Percentiles rank a stretch among this genome's conserved stretches.
Evolutionary conservation across 30 jellyfish, hydroid and myxozoan species (phyloP).

Genomic region (Nemopilema nomurai): DNA sequence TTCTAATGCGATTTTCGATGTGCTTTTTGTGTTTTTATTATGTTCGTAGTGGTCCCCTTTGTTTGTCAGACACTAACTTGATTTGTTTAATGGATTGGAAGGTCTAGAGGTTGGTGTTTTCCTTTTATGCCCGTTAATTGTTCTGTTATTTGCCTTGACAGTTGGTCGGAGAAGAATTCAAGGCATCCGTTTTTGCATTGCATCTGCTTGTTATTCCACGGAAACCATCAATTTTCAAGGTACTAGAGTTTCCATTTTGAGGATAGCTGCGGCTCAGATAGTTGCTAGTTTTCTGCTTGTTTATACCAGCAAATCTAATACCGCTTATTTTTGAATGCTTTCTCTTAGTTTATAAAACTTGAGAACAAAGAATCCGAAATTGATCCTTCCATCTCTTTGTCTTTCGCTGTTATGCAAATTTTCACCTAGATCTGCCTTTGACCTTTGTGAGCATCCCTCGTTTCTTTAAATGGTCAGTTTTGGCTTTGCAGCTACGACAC

Average conservation of each 20-base stretch:
- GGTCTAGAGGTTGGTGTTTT: neutral
- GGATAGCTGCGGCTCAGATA: neutral
- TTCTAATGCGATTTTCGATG: neutral
- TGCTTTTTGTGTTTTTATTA: neutral
- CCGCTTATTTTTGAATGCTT: neutral
- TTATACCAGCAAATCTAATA: neutral
- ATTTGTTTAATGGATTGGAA: neutral
- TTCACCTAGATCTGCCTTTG: neutral
- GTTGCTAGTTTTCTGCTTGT: neutral
- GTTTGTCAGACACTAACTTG: neutral
- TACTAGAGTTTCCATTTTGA: neutral
- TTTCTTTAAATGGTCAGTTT: neutral
- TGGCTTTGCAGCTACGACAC: neutral
- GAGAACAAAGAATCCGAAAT: slow-evolving; percentile 7
- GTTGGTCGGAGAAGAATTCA: neutral
- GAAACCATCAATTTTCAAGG: neutral
- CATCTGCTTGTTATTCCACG: neutral
- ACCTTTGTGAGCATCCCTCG: neutral
- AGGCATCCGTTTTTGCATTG: neutral
- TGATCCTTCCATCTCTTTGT: slow-evolving; percentile 37
- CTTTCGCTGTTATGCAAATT: slow-evolving; percentile 39
- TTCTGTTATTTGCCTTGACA: neutral
- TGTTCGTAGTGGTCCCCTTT: neutral
- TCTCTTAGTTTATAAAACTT: neutral
- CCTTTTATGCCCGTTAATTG: neutral